phyloP scores from a whole-genome alignment of 2,888 invertebrate species.

The Bruchidius siliquastri region DNA sequence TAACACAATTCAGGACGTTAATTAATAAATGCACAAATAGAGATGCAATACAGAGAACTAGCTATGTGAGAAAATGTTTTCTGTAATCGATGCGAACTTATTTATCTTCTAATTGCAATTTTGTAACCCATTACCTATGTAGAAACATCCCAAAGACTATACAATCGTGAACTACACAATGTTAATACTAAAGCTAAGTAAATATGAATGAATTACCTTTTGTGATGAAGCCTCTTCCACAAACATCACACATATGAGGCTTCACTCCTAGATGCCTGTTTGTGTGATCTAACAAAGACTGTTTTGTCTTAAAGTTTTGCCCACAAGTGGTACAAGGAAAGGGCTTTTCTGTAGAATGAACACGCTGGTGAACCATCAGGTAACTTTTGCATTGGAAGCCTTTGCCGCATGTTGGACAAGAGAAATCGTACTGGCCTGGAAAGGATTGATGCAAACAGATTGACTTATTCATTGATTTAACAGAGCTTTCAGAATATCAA shows the following conservation, averaged over 20 bases:
- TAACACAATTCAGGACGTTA: too few species aligned
- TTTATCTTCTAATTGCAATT: too few species aligned
- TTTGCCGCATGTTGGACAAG: slow-evolving; percentile 57
- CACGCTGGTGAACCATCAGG: slow-evolving; percentile 56
- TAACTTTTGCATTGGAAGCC: slow-evolving; percentile 60
- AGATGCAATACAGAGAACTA: too few species aligned
- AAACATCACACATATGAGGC: slow-evolving; percentile 56
- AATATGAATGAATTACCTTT: slow-evolving; percentile 50
- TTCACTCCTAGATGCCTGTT: slow-evolving; percentile 58
- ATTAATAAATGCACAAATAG: too few species aligned
- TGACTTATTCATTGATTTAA: too few species aligned
- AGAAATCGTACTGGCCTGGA: slow-evolving; percentile 50
- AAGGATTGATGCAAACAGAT: neutral
- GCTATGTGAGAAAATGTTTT: too few species aligned
- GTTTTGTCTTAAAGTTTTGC: slow-evolving; percentile 57
- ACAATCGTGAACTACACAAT: too few species aligned
- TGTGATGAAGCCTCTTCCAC: slow-evolving; percentile 56
- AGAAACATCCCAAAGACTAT: too few species aligned
- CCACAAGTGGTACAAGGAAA: slow-evolving; percentile 56
- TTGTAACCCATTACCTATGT: too few species aligned
- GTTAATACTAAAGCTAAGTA: too few species aligned
- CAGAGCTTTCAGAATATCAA: too few species aligned
- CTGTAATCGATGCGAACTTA: too few species aligned
- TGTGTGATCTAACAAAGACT: slow-evolving; percentile 55
- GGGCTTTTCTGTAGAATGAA: slow-evolving; percentile 56